Evolutionary conservation across 1,140 invertebrate species (phyloP), one percentile per base, ranked within the genome.

Genomic region (Papilio aristodemus): DNA sequence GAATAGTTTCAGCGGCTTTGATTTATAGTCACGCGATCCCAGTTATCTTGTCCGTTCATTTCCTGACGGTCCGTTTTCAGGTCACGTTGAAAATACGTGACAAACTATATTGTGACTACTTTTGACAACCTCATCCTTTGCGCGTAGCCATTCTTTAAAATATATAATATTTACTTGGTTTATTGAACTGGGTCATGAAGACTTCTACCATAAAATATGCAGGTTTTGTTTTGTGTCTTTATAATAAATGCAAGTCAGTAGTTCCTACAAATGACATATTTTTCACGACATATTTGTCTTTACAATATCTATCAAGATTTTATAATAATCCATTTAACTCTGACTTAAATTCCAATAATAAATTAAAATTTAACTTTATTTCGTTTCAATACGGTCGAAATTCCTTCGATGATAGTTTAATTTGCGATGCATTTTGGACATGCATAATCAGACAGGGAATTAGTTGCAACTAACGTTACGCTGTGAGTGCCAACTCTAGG

Each of bases 1-100:
- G 19, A 1, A 54, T 54, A 54, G 46, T 54, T 54, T 54, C 46
- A 54, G 10, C 19, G 46, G 46, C 17, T 54, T 54, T 22, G 46
- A 54, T 54, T 54, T 54, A 54, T 6, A 54, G 46, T 54, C 46
- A 54, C 46, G 46, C 46, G 46, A 54, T 54, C 17, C 17, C 19
- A 3, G 46, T 25, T 54, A 54, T 54, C 46, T 54, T 13, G 46
- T 54, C 46, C 19, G 19, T 9, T 54, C 46, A 54, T 54, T 54
- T 54, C 46, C 46, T 54, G 46, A 32, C 27, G 27, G 2, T 22
- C 46, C 46, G 46, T 54, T 46, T 17, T 14, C 8, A 9, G 22
- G 46, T 13, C 19, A 54, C 17, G 19, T 9, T 22, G 22, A 22
- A 22, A 54, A 54, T 22, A 54, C 43, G 8, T 46, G 43, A 25